Percentiles rank a stretch among this genome's conserved stretches.
phyloP scores from a whole-genome alignment of 2,888 invertebrate species.

The Paralinhomoeus sp. region DNA sequence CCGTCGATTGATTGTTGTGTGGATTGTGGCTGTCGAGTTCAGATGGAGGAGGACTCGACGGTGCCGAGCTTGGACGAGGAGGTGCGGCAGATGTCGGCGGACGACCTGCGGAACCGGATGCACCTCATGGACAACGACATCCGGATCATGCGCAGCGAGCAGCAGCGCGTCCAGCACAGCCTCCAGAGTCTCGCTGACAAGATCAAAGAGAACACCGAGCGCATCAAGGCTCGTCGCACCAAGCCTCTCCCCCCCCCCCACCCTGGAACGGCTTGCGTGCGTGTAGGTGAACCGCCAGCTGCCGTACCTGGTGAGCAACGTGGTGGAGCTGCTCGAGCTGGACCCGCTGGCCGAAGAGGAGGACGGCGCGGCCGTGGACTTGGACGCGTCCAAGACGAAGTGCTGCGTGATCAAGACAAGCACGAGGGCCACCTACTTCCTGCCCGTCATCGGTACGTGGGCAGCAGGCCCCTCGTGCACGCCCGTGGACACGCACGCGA shows the following conservation, averaged over 20 bases:
- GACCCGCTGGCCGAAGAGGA: too few relatives aligned
- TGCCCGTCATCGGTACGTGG: conserved; percentile 92
- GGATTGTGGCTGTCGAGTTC: too few relatives aligned
- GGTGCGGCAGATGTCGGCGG: conserved; percentile 20
- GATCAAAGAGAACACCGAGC: conserved; percentile 25
- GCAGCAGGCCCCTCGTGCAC: conserved; percentile 50
- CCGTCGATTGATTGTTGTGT: too few relatives aligned
- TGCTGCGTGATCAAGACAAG: conserved; percentile 93
- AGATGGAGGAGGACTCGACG: too few relatives aligned
- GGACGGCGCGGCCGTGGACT: too few relatives aligned
- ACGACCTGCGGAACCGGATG: conserved; percentile 47
- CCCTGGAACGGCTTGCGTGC: too few relatives aligned
- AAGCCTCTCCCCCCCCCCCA: too few relatives aligned
- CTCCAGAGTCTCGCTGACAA: conserved; percentile 60
- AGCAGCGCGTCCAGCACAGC: conserved; percentile 90
- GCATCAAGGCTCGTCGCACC: conserved; percentile 19
- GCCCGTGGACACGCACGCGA: too few relatives aligned
- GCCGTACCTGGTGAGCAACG: conserved; percentile 93
- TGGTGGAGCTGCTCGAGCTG: conserved; percentile 90
- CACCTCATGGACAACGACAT: conserved; percentile 93
- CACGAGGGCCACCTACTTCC: conserved; percentile 80
- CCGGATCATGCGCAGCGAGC: conserved; percentile 93
- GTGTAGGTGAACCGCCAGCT: conserved; percentile 60
- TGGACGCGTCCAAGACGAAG: conserved; percentile 96
- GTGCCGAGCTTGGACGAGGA: conserved; percentile 24